A percentile compares a stretch with the other conserved stretches of the same genome.
Evolutionary conservation across 2,797 vertebrate species (phyloP).

Genomic region (Pelodytes ibericus): DNA sequence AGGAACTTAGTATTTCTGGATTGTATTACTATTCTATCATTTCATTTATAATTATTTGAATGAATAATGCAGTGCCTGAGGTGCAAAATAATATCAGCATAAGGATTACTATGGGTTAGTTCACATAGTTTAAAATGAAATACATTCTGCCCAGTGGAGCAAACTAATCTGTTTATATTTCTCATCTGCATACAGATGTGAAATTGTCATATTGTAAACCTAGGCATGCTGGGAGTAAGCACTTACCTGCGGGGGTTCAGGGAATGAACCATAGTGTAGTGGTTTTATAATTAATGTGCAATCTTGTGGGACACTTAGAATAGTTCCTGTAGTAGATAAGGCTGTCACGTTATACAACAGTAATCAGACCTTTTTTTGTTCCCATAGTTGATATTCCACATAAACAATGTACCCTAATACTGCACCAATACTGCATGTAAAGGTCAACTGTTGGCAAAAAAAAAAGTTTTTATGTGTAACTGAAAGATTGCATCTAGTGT

Average conservation of each 20-base stretch:
- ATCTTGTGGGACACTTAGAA: no score
- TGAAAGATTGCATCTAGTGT: no score
- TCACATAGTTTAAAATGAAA: conserved; percentile 10
- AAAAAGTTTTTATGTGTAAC: no score
- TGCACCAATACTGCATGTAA: no score
- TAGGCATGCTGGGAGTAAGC: conserved; percentile 17
- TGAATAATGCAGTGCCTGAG: conserved; percentile 9
- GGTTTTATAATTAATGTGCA: background rate
- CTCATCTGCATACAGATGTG: conserved; percentile 15
- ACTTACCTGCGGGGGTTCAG: background rate
- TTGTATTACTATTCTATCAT: background rate
- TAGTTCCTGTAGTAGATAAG: no score
- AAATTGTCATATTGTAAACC: conserved; percentile 8
- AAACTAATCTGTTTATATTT: conserved; percentile 39
- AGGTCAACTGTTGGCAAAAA: no score
- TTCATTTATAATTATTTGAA: conserved; percentile 13
- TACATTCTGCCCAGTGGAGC: conserved; percentile 3
- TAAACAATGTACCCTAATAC: no score
- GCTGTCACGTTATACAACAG: no score
- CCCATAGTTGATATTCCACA: no score
- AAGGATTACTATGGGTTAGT: conserved; percentile 11
- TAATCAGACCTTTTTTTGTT: no score
- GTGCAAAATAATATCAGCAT: conserved; percentile 6
- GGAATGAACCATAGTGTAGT: background rate
- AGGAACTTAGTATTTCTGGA: background rate